phyloP scores from a whole-genome alignment of 2,797 vertebrate genomes.

The Adelosebastes latens region DNA sequence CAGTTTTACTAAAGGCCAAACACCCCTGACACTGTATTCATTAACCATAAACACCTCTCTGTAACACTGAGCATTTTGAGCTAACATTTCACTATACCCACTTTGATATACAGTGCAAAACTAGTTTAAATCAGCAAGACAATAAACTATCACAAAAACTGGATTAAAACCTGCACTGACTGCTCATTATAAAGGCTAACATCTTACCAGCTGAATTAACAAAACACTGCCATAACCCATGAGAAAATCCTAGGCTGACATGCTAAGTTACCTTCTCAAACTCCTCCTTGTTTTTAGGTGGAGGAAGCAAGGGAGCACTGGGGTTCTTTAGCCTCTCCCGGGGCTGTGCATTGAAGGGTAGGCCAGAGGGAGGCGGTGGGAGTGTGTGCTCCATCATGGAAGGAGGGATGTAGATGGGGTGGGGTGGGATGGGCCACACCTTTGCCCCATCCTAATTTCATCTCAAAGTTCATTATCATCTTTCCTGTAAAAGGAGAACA shows the following conservation, averaged over 20 bases:
- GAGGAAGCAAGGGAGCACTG: conserved; percentile 92
- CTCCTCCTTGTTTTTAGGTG: conserved; percentile 99
- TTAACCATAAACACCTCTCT: conserved; percentile 54
- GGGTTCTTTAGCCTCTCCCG: conserved; percentile 98
- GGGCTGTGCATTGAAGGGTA: conserved; percentile 98
- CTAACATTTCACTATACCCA: conserved; percentile 58
- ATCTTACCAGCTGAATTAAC: conserved; percentile 64
- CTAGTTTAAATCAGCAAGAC: conserved; percentile 41
- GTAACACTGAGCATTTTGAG: conserved; percentile 48
- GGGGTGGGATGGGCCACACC: conserved; percentile 98
- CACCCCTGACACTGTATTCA: conserved; percentile 58
- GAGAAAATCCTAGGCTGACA: conserved; percentile 53
- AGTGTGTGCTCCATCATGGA: conserved; percentile 99
- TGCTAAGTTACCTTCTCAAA: conserved; percentile 98
- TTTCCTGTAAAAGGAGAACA: conserved; percentile 85
- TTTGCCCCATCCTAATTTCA: conserved; percentile 99
- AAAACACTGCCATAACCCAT: conserved; percentile 65
- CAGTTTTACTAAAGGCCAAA: conserved; percentile 86
- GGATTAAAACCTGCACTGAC: conserved; percentile 44
- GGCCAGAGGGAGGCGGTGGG: conserved; percentile 96
- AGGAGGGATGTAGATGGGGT: conserved; percentile 99
- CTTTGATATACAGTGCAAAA: conserved; percentile 46
- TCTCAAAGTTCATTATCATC: conserved; percentile 99
- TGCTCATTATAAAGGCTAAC: conserved; percentile 55
- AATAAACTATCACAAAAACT: conserved; percentile 38